Percentiles rank a stretch among this genome's conserved stretches.
These are phyloP conservation scores for Strix aluco DNA, from an alignment of 2,113 vertebrate species.

Conservation along the genomic window DNA sequence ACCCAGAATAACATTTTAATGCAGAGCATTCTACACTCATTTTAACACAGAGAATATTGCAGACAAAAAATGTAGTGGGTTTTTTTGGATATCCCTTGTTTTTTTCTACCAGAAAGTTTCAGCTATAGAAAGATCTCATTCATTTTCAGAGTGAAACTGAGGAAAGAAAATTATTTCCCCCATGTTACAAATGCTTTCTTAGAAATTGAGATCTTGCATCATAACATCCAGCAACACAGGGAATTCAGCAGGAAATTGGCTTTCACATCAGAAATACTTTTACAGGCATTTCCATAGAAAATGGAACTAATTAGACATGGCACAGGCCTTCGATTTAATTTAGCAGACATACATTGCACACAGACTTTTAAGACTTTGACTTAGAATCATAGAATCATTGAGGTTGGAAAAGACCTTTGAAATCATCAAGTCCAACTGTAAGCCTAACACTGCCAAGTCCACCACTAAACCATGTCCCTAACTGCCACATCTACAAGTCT, in stretches of 20 bases:
- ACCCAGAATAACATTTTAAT: slow-evolving; percentile 7
- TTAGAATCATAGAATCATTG: neutral
- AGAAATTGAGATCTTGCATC: neutral
- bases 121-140: neutral
- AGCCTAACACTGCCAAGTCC: neutral
- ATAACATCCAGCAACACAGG: neutral
- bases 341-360: neutral
- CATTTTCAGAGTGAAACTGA: neutral
- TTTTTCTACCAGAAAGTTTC: neutral
- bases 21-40: neutral
- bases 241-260: neutral
- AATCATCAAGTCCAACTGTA: neutral
- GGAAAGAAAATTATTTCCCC: neutral
- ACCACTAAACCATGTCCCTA: neutral
- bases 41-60: neutral
- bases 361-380: neutral
- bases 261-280: neutral
- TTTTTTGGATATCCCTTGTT: accelerated
- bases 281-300: neutral
- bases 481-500: accelerated
- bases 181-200: neutral
- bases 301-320: neutral
- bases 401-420: neutral
- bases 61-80: neutral
- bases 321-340: neutral